phyloP scores from a whole-genome alignment of 1,140 invertebrate genomes.

The Heliconius himera region DNA sequence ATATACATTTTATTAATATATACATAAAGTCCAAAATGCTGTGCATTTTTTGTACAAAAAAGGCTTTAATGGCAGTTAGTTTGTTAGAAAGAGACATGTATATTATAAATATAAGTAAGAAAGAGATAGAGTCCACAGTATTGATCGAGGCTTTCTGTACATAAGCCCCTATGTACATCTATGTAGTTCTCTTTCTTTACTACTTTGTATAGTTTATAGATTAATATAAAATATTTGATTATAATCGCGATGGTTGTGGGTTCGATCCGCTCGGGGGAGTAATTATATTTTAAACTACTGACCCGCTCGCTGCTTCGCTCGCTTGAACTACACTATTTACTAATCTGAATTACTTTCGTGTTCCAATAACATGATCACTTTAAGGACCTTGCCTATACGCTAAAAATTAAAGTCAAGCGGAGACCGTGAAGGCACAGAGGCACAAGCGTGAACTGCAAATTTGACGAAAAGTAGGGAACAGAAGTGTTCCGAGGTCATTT shows the following conservation, averaged over 20 bases:
- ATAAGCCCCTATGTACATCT: constrained; percentile 32
- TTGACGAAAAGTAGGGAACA: too few species aligned
- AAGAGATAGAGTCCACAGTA: constrained; percentile 41
- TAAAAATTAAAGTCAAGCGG: not conserved
- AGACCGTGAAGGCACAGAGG: too few species aligned
- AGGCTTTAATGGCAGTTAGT: constrained; percentile 22
- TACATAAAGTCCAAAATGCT: not conserved
- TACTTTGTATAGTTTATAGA: not conserved
- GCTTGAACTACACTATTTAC: too few species aligned
- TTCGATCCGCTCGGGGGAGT: too few species aligned
- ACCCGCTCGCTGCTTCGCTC: too few species aligned
- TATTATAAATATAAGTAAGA: constrained; percentile 16
- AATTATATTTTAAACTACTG: too few species aligned
- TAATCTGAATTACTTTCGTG: too few species aligned
- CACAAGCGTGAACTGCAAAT: too few species aligned
- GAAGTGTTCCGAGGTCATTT: too few species aligned
- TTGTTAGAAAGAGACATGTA: constrained; percentile 26
- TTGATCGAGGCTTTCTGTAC: constrained; percentile 44
- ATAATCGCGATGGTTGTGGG: too few species aligned
- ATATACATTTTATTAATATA: not conserved
- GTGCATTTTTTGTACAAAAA: not conserved
- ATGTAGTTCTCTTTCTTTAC: not conserved
- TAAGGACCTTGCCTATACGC: too few species aligned
- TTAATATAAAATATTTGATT: not conserved
- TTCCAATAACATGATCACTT: too few species aligned